Evolutionary conservation across 2,888 invertebrate species (phyloP), one percentile per base, ranked within the genome.

Genomic region (Teleogryllus oceanicus): DNA sequence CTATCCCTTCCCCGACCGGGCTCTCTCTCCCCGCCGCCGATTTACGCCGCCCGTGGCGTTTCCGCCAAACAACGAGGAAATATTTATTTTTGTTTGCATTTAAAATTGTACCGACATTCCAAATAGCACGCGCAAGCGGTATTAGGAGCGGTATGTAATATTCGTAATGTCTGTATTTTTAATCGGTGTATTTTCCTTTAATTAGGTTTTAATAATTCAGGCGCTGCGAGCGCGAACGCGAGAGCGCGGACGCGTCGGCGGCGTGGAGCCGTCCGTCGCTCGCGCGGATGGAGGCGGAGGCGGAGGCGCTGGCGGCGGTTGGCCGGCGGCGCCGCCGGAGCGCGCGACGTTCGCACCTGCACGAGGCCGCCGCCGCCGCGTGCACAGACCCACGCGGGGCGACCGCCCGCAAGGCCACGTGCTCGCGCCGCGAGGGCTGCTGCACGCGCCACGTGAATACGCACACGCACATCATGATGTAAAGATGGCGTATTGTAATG

Each of bases 21-120:
- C n/a, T 13, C 62, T 10, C 62, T 18, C 62, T 62, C 62, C 62
- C 62, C 16, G 13, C 62, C n/a, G 16, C 62, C 62, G 62, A 62
- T 62, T 62, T 62, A 62, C n/a, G 62, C 62, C 62, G 62, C 62
- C 62, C 4, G 62, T 62, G 62, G 62, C 62, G 62, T 62, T 16
- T 62, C 62, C 62, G 62, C 62, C 62, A 62, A 62, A 62, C 62
- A 62, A 62, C 62, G 62, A 62, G 62, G 62, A 62, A 62, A 62
- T 62, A 62, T 62, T 62, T 62, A 62, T 62, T 62, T 62, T 62
- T 62, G 62, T 62, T 62, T 62, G 62, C 62, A 62, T 62, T 62
- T 62, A 62, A 62, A 62, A 62, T 62, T 62, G 62, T 62, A 62
- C 62, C 62, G 62, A 62, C 62, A 62, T 62, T 62, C 62, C 62